These are phyloP conservation scores for Phragmatobia fuliginosa DNA, from an alignment of 2,888 invertebrate genomes.

Conservation along the genomic window DNA sequence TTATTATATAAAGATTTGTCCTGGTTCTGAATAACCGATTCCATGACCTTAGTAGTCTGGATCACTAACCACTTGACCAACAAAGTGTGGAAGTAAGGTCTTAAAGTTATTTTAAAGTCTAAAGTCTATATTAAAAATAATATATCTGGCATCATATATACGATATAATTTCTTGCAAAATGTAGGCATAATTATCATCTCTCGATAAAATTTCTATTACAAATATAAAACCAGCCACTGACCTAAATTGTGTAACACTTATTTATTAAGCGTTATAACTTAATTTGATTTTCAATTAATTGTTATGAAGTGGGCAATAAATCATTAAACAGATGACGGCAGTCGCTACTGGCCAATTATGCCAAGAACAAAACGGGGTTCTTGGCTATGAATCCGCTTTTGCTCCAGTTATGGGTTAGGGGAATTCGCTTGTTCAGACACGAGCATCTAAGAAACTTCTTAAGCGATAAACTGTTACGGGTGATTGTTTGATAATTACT, in stretches of 20 bases:
- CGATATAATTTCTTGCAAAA: neutral
- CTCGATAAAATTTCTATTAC: neutral
- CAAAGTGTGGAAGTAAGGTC: too few species aligned
- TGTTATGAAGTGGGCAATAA: constrained; percentile 40
- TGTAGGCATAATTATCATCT: neutral
- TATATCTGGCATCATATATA: neutral
- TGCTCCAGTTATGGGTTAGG: constrained; percentile 57
- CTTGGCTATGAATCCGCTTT: constrained; percentile 45
- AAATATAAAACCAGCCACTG: neutral
- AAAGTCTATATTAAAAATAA: too few species aligned
- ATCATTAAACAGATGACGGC: constrained; percentile 32
- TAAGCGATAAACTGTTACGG: constrained; percentile 70
- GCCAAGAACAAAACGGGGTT: constrained; percentile 38
- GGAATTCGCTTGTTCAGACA: constrained; percentile 56
- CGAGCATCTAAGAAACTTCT: constrained; percentile 65
- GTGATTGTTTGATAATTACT: constrained; percentile 73
- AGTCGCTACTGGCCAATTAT: constrained; percentile 26
- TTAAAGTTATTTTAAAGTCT: too few species aligned
- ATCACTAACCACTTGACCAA: too few species aligned
- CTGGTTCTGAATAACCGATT: too few species aligned
- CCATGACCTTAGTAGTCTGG: too few species aligned
- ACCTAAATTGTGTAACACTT: constrained; percentile 6
- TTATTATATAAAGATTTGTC: too few species aligned
- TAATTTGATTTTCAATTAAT: constrained; percentile 33
- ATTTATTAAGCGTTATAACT: constrained; percentile 9